These are phyloP conservation scores for Nesogale talazaci DNA, from an alignment of 2,113 vertebrate genomes.

Conservation along the genomic window DNA sequence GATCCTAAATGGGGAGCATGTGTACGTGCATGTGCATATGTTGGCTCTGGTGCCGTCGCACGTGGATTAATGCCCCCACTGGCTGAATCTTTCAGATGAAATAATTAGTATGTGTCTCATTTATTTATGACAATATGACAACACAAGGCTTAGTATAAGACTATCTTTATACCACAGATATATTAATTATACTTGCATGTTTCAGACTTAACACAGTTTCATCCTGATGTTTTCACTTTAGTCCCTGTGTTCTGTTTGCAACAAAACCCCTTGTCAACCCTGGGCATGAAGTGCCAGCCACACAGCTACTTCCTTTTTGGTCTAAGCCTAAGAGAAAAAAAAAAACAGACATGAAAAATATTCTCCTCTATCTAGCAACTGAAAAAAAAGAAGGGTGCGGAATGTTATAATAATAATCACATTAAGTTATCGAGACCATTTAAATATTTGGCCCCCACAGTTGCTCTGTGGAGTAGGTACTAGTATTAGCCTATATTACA, in stretches of 20 bases:
- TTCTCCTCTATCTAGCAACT: background rate
- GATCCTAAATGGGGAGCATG: background rate
- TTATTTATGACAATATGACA: background rate
- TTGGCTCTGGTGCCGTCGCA: background rate
- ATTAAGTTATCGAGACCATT: background rate
- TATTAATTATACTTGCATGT: slow-evolving; percentile 21
- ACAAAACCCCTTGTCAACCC: too few relatives aligned
- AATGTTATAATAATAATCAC: background rate
- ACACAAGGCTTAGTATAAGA: background rate
- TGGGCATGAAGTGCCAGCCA: too few relatives aligned
- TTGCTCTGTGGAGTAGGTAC: fast-evolving
- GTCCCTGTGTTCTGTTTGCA: too few relatives aligned
- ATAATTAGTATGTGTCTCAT: background rate
- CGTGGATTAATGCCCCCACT: background rate
- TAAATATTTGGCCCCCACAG: background rate
- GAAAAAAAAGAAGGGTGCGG: background rate
- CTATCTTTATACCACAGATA: background rate
- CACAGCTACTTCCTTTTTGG: too few relatives aligned
- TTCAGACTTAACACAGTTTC: background rate
- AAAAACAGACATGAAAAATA: background rate
- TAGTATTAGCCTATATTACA: background rate
- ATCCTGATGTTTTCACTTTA: too few relatives aligned
- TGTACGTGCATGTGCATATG: fast-evolving
- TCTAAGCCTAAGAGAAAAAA: background rate
- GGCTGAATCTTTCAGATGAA: background rate